Conservation (phyloP, 2,113 vertebrate genomes). For the Columba livia region DNA sequence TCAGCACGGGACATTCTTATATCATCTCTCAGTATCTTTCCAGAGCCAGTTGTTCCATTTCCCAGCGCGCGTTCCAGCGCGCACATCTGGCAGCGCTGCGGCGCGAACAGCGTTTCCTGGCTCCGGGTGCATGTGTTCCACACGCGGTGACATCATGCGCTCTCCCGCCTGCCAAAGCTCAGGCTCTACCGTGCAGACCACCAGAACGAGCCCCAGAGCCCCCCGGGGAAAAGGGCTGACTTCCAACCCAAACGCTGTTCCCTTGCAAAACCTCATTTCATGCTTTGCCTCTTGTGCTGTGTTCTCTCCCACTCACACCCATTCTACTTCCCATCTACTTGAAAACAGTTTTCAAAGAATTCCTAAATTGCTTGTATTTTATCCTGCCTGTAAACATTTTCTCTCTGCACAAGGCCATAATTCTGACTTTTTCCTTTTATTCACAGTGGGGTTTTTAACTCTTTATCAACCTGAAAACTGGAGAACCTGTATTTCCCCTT, state of each 20-base stretch:
- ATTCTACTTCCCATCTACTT: background rate
- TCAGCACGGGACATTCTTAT: constrained; percentile 56
- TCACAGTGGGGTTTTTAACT: constrained; percentile 12
- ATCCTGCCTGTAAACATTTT: background rate
- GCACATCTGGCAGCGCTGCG: constrained; percentile 61
- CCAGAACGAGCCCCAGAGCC: constrained; percentile 72
- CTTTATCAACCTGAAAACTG: background rate
- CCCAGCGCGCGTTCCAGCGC: constrained; percentile 19
- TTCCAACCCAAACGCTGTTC: constrained; percentile 57
- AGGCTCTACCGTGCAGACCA: constrained; percentile 71
- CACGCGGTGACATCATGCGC: constrained; percentile 76
- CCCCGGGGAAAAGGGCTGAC: constrained; percentile 20
- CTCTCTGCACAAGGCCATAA: background rate
- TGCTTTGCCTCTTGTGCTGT: constrained; percentile 32
- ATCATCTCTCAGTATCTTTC: constrained; percentile 57
- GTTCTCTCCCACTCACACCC: constrained; percentile 8
- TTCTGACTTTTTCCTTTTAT: background rate
- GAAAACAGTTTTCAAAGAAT: background rate
- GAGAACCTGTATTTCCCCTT: background rate
- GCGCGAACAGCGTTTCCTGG: constrained; percentile 57
- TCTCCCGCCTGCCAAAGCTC: constrained; percentile 58
- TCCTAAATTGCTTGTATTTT: background rate
- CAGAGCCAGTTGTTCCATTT: constrained; percentile 69
- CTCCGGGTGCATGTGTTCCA: constrained; percentile 63
- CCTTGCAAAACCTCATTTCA: constrained; percentile 48